Evolutionary conservation across 2,888 invertebrate genomes (phyloP).

Genomic region (Teleiodes luculella): DNA sequence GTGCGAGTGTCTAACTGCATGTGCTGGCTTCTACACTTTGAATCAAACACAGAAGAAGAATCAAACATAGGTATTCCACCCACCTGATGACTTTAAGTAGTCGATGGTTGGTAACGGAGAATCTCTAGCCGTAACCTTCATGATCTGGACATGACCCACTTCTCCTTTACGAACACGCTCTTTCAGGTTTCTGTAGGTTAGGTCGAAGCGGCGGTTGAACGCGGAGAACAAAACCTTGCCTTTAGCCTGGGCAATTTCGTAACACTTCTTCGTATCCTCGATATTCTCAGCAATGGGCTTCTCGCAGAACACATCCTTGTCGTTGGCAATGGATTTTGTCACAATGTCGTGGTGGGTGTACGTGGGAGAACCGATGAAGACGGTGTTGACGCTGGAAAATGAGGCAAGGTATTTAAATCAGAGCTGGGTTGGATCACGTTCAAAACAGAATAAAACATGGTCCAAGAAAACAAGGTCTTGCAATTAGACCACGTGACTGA

Average conservation of each 20-base stretch:
- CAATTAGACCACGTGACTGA: too few species aligned
- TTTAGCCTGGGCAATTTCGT: conserved; percentile 75
- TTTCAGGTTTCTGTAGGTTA: conserved; percentile 72
- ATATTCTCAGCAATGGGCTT: conserved; percentile 81
- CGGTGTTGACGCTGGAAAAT: conserved; percentile 38
- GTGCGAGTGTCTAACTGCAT: too few species aligned
- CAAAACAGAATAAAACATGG: too few species aligned
- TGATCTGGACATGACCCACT: conserved; percentile 80
- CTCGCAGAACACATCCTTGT: conserved; percentile 83
- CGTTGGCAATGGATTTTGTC: conserved; percentile 66
- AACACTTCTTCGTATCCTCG: conserved; percentile 75
- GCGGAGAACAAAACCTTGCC: conserved; percentile 79
- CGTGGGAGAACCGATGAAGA: conserved; percentile 80
- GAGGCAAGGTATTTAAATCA: background rate
- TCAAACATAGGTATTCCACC: too few species aligned
- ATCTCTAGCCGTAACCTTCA: conserved; percentile 81
- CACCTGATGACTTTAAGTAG: conserved; percentile 80
- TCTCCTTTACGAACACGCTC: conserved; percentile 74
- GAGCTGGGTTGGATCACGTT: too few species aligned
- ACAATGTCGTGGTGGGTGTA: conserved; percentile 78
- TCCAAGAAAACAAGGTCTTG: too few species aligned
- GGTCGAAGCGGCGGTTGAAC: conserved; percentile 84
- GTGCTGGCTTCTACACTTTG: too few species aligned
- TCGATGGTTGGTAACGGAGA: conserved; percentile 81
- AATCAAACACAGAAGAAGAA: too few species aligned